Percentiles rank a stretch among this genome's conserved stretches.
Conservation (phyloP, 2,797 vertebrate species). For the Siniperca obscura region DNA sequence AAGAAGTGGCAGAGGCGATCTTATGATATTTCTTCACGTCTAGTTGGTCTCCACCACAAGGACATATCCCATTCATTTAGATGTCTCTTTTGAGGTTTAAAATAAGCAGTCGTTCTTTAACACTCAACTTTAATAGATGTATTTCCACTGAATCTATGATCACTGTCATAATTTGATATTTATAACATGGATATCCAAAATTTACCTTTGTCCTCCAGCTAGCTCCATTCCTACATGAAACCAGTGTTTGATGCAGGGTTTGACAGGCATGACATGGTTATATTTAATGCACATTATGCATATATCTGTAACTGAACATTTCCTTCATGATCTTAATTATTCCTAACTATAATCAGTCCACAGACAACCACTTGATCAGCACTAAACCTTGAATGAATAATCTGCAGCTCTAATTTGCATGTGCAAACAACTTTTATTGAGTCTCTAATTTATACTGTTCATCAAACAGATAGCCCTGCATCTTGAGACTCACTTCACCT, state of each 20-base stretch:
- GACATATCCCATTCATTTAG: neutral
- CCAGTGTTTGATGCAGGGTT: constrained; percentile 2
- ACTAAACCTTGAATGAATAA: constrained; percentile 65
- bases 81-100: neutral
- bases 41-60: neutral
- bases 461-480: constrained; percentile 50
- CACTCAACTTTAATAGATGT: neutral
- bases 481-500: constrained; percentile 15
- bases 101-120: neutral
- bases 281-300: constrained; percentile 66
- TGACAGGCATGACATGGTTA: constrained; percentile 27
- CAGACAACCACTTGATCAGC: constrained; percentile 73
- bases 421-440: constrained; percentile 60
- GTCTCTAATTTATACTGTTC: constrained; percentile 52
- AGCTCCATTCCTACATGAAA: neutral
- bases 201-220: neutral
- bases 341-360: constrained; percentile 71
- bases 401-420: constrained; percentile 69
- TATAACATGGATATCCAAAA: neutral
- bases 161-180: neutral
- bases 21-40: neutral
- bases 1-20: too few species aligned
- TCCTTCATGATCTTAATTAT: constrained; percentile 77
- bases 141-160: neutral
- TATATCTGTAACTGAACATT: constrained; percentile 66